A percentile compares a stretch with the other conserved stretches of the same genome.
phyloP scores from a whole-genome alignment of 2,113 vertebrate species.

The Sula dactylatra region DNA sequence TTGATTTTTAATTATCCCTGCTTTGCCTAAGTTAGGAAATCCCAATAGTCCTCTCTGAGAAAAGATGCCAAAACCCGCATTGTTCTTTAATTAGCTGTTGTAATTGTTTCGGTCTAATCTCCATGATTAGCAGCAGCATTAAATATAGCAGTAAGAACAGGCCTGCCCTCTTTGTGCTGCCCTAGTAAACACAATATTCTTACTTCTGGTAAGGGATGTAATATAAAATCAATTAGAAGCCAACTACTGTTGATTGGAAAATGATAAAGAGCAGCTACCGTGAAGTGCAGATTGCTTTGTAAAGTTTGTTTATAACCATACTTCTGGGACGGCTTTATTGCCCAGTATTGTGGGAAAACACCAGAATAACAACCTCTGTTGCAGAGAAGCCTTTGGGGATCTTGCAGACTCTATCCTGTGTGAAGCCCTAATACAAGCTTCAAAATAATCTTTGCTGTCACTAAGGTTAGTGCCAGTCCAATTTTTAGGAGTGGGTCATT shows the following conservation, averaged over 20 bases:
- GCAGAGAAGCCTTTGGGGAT: neutral
- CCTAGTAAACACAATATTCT: constrained; percentile 73
- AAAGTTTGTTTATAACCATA: neutral
- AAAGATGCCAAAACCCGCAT: constrained; percentile 81
- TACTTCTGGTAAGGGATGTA: constrained; percentile 69
- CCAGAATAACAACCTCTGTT: neutral
- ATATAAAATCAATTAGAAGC: constrained; percentile 73
- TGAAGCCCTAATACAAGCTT: neutral
- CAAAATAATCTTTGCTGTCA: neutral
- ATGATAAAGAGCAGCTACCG: constrained; percentile 55
- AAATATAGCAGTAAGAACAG: constrained; percentile 81
- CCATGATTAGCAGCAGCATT: constrained; percentile 82
- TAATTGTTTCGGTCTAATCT: constrained; percentile 85
- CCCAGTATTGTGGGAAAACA: neutral
- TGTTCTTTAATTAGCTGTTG: constrained; percentile 86
- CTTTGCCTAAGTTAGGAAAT: constrained; percentile 80
- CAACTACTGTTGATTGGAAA: constrained; percentile 63
- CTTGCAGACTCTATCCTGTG: neutral
- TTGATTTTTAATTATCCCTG: constrained; percentile 82
- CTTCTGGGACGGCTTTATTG: neutral
- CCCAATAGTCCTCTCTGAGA: constrained; percentile 71
- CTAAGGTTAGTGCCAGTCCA: neutral
- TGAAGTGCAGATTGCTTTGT: constrained; percentile 15
- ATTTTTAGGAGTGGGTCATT: neutral
- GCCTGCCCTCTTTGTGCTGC: constrained; percentile 68